Evolutionary conservation across 2,113 vertebrate species (phyloP).

Genomic region (Etheostoma cragini): DNA sequence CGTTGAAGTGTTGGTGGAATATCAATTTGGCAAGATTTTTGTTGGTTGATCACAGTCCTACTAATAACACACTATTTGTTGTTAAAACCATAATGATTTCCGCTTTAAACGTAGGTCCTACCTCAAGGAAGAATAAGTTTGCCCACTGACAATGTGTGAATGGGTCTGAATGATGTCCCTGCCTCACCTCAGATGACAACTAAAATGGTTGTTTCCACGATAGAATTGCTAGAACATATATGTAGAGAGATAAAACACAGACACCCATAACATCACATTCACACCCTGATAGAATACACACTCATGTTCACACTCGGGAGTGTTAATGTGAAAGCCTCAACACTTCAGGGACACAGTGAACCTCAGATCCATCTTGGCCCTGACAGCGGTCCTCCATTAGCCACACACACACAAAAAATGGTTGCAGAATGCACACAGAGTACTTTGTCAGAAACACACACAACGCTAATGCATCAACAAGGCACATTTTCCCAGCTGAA

Average conservation of each 20-base stretch:
- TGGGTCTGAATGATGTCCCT: conserved; percentile 17
- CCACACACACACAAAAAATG: conserved; percentile 6
- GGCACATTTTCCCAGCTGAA: conserved; percentile 16
- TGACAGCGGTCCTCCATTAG: conserved; percentile 71
- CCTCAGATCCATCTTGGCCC: conserved; percentile 67
- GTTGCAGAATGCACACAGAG: conserved; percentile 16
- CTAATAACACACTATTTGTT: not conserved
- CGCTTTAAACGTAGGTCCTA: not conserved
- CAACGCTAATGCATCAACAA: conserved; percentile 1
- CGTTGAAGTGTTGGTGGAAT: no score
- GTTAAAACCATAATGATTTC: not conserved
- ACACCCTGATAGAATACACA: conserved; percentile 42
- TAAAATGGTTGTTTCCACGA: not conserved
- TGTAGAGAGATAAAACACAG: conserved; percentile 3
- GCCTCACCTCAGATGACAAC: conserved; percentile 1
- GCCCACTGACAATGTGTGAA: conserved; percentile 12
- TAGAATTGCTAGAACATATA: conserved; percentile 21
- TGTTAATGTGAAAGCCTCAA: conserved; percentile 73
- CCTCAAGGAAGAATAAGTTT: conserved; percentile 7
- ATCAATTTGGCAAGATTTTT: no score
- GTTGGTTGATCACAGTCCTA: no score
- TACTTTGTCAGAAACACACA: conserved; percentile 44
- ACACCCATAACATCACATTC: conserved; percentile 46
- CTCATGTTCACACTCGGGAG: conserved; percentile 39
- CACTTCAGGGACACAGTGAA: conserved; percentile 71